These are phyloP conservation scores for Nebria ingens DNA, from an alignment of 1,140 invertebrate species.

Conservation along the genomic window DNA sequence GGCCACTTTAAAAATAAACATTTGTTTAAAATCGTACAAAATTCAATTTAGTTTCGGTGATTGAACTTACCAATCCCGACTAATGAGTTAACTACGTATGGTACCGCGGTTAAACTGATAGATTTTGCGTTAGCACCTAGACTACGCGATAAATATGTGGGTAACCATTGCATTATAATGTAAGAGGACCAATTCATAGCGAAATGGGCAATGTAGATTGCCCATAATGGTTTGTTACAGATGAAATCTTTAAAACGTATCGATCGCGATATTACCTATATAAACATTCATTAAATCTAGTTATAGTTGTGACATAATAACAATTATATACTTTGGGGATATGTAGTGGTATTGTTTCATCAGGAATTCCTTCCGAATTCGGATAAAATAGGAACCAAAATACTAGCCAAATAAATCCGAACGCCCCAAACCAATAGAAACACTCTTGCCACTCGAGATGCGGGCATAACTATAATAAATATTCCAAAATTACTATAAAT, in stretches of 20 bases:
- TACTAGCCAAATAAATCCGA: conserved; percentile 61
- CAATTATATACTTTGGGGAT: conserved; percentile 50
- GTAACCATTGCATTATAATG: conserved; percentile 77
- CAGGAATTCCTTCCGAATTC: conserved; percentile 36
- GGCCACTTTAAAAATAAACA: conserved; percentile 22
- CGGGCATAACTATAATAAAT: conserved; percentile 42
- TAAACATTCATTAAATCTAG: background rate
- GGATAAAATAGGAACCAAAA: conserved; percentile 56
- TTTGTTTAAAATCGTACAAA: conserved; percentile 11
- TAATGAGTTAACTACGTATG: conserved; percentile 67
- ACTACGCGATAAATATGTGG: conserved; percentile 59
- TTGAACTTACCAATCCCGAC: conserved; percentile 51
- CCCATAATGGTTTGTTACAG: conserved; percentile 62
- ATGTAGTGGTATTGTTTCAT: conserved; percentile 56
- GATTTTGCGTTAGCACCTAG: conserved; percentile 59
- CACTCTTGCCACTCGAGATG: conserved; percentile 58
- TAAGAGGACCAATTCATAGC: conserved; percentile 80
- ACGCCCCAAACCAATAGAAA: conserved; percentile 61
- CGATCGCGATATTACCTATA: conserved; percentile 25
- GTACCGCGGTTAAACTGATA: conserved; percentile 67
- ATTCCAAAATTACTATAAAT: too few species aligned
- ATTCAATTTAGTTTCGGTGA: background rate
- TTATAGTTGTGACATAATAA: background rate
- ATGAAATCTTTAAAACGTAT: conserved; percentile 59
- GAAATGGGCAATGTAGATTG: conserved; percentile 70